Base-by-base conservation (phyloP, 2,113 vertebrate genomes). In the Lophura nycthemera region DNA sequence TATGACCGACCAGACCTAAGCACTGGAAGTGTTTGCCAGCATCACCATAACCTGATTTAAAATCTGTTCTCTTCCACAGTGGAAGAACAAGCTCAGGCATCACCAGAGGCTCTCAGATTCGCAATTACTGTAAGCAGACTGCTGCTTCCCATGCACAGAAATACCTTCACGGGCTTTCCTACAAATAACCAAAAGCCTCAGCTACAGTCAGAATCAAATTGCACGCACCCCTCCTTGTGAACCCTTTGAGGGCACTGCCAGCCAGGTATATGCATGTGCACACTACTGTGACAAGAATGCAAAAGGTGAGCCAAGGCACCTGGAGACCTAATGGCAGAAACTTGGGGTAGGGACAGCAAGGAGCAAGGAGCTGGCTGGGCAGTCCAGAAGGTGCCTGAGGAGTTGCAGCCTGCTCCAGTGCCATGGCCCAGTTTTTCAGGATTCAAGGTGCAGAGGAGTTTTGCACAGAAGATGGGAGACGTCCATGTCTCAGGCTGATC, bases 261-360 rank as follows among this genome's bases (percentile, higher is more conserved):
- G 54, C 22, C 88, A 92, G 81, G 84, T 66, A 84, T 64, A 1
- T 10, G 29, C 21, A n/a, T 30, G 11, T 38, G 45, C 64, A 17
- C 0, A 2, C 82, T 94, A 92, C 86, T 78, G 81, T 70, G 63
- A 38, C 24, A 70, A 61, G 45, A 59, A 45, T 67, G 93, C 67
- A 48, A 77, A 85, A 80, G 67, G 77, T 71, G 85, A 96, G 82
- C 13, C 1, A 2, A 54, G 89, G 57, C 71, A 96, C 65, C 14
- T 45, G 91, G 65, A 70, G 56, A 83, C 32, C 78, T 94, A 47
- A 74, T 74, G 91, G 4, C 66, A 72, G 43, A 87, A 86, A 61
- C 10, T 13, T 6, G 2, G 20, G 29, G 18, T 47, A 43, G 54
- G n/a, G 40, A 59, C 2, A 2, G 18, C 9, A 88, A 90, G 52